Evolutionary conservation across 1,140 invertebrate species (phyloP), one percentile per base, ranked within the genome.

Genomic region (Nephila pilipes): DNA sequence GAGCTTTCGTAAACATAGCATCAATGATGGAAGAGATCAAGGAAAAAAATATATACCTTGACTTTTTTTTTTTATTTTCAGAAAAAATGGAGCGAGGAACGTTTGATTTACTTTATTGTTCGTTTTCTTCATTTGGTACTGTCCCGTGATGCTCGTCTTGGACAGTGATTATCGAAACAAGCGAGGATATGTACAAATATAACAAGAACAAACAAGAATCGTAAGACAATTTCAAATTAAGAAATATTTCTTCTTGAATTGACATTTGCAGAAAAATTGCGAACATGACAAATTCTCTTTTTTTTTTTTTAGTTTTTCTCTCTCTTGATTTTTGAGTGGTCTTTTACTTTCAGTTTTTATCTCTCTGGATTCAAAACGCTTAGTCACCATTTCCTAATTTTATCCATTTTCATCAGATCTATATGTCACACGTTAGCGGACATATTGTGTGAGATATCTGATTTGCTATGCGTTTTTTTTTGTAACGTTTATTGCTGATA

Each of bases 311-410:
- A 58, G 10, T 85, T 60, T 25, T 0, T 60, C 8, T 60, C 22
- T 60, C 22, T n/a, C 1, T 0, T 22, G 20, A 22, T 8, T 60
- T 60, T 60, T n/a, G 58, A 18, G 14, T 60, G 20, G 20, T n/a
- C 22, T 60, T 0, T 60, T 60, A 1, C 22, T 6, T n/a, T 60
- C 1, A 60, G 58, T 2, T 14, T 3, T 20, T 58, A 20, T 8
- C n/a, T n/a, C 0, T 12, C 6, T 20, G 8, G n/a, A 85, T 58
- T 29, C 0, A 85, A 83, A 85, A 58, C 0, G 83, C 83, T 4
- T 29, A 85, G 25, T 85, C 83, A 85, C 83, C 83, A 85, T 57
- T 58, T 60, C 83, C 83, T 2, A 18, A 58, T 20, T 18, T 32
- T 85, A 25, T 85, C 54, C 57, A 1, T 60, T 85, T 85, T 85